A percentile compares a stretch with the other conserved stretches of the same genome.
These are phyloP conservation scores for Proisotoma minuta DNA, from an alignment of 2,888 invertebrate species.

Conservation along the genomic window DNA sequence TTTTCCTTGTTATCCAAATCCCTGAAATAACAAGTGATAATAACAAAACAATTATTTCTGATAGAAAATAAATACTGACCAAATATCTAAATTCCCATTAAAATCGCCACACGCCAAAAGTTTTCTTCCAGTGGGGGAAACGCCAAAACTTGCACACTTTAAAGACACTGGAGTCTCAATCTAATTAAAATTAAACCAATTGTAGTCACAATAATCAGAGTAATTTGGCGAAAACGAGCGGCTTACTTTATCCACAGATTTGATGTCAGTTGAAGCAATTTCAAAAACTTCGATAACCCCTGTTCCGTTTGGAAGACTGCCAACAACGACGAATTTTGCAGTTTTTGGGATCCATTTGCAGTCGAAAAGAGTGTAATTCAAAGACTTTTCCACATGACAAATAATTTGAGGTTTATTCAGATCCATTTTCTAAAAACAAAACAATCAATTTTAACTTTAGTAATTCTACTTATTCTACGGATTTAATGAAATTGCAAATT, in stretches of 20 bases:
- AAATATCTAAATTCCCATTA: slow-evolving; percentile 73
- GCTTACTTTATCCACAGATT: slow-evolving; percentile 62
- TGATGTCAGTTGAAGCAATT: slow-evolving; percentile 67
- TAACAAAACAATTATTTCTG: too few relatives aligned
- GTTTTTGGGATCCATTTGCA: slow-evolving; percentile 95
- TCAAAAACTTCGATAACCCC: slow-evolving; percentile 80
- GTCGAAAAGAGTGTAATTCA: slow-evolving; percentile 83
- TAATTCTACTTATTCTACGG: too few relatives aligned
- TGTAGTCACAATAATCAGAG: too few relatives aligned
- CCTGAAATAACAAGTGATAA: too few relatives aligned
- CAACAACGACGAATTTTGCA: slow-evolving; percentile 84
- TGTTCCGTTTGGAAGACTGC: slow-evolving; percentile 76
- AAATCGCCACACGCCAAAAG: slow-evolving; percentile 88
- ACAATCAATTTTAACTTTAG: too few relatives aligned
- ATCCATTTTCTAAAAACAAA: background rate
- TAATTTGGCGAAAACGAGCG: too few relatives aligned
- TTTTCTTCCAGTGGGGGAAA: slow-evolving; percentile 72
- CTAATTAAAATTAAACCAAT: slow-evolving; percentile 48
- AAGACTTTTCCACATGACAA: slow-evolving; percentile 72
- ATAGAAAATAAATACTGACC: slow-evolving; percentile 61
- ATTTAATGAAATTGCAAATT: too few relatives aligned
- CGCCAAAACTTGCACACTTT: slow-evolving; percentile 88
- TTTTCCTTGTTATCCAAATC: slow-evolving; percentile 71
- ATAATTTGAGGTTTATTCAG: slow-evolving; percentile 80
- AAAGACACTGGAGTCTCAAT: slow-evolving; percentile 77